Evolutionary conservation across 2,888 invertebrate genomes (phyloP).

Genomic region (Copidosoma aretas): DNA sequence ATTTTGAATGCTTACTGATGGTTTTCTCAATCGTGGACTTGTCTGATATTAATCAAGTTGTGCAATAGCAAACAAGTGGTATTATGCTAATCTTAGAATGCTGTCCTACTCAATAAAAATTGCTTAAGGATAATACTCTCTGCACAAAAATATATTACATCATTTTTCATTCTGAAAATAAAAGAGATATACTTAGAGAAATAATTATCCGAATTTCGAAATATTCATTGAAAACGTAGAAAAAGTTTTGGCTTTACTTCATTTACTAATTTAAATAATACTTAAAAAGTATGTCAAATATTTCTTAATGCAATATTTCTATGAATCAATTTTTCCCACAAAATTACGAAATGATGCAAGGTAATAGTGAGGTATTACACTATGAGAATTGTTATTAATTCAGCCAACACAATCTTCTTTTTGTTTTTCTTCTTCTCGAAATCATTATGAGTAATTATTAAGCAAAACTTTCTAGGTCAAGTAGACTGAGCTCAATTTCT

Average conservation of each 20-base stretch:
- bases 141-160: not conserved
- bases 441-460: too few relatives aligned
- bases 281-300: too few relatives aligned
- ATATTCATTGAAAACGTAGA: not conserved
- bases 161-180: not conserved
- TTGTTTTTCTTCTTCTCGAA: too few relatives aligned
- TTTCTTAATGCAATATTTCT: too few relatives aligned
- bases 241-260: too few relatives aligned
- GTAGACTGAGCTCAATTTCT: too few relatives aligned
- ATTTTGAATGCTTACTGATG: constrained; percentile 34
- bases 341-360: not conserved
- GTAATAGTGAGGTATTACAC: not conserved
- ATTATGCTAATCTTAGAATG: constrained; percentile 33
- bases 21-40: constrained; percentile 23
- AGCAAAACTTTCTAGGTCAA: too few relatives aligned
- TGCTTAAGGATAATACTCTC: too few relatives aligned
- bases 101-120: constrained; percentile 21
- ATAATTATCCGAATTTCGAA: not conserved
- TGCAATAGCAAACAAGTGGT: constrained; percentile 22
- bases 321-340: not conserved
- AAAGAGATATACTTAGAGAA: not conserved
- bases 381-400: too few relatives aligned
- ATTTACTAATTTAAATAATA: too few relatives aligned
- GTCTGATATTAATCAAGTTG: constrained; percentile 30
- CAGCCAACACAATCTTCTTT: too few relatives aligned